Evolutionary conservation across 2,888 invertebrate genomes (phyloP), one percentile per base, ranked within the genome.

Genomic region (Baccha elongata): DNA sequence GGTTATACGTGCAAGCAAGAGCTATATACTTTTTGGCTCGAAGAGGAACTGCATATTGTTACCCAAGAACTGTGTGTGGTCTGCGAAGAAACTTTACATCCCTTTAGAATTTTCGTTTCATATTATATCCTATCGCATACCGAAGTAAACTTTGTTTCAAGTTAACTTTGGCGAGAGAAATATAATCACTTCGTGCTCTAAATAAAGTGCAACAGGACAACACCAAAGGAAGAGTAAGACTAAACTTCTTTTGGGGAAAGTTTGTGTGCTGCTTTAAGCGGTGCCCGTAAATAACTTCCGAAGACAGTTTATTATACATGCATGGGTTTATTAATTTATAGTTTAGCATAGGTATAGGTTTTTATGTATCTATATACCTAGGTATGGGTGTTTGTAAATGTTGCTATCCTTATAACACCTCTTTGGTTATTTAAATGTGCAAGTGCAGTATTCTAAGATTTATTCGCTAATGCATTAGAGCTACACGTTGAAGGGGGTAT

Each of bases 251-350:
- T 48, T 48, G 32, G 55, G 26, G 40, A 58, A 72, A 76, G 67
- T 78, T 80, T 74, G 15, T 68, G 8, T 46, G 52, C 55, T 64
- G 62, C 79, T 67, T 71, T 83, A 67, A 76, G 72, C 67, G 60
- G 32, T 68, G 35, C 44, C 62, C 76, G 62, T 83, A 83, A 83
- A 83, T 83, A 73, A 72, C 78, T 64, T 55, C 58, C 60, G 68
- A 83, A 68, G 78, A 78, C 83, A 83, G 78, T 83, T 83, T 83
- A 78, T 83, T 83, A 83, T 73, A 68, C 72, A 83, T 78, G 67
- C 83, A 78, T 73, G 64, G 72, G 68, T 73, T 83, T 83, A 83
- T 83, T 83, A 83, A 83, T 83, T 83, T 83, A 83, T 83, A 50
- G 76, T 50, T 64, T 2, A 23, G n/a, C 42, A 35, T 26, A 21